Evolutionary conservation across 2,113 vertebrate genomes (phyloP).

Genomic region (Erythrolamprus reginae): DNA sequence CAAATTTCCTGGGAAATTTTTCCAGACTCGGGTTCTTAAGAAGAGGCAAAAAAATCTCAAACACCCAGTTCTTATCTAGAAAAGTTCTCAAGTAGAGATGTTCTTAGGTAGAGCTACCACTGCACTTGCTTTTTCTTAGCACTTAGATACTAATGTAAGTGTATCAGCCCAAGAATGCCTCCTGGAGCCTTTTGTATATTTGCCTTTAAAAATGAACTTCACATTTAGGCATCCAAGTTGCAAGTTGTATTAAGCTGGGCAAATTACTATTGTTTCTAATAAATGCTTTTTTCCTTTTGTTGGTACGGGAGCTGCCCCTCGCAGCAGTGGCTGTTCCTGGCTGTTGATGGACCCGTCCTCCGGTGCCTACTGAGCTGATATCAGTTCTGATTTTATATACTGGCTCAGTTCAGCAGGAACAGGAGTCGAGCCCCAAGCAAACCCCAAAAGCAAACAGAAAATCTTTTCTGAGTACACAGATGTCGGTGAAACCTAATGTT

Average conservation of each 20-base stretch:
- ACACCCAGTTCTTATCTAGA: too few species aligned
- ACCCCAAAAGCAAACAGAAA: conserved; percentile 28
- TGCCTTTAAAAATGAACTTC: neutral
- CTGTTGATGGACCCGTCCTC: conserved; percentile 84
- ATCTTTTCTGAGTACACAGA: conserved; percentile 46
- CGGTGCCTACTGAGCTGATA: conserved; percentile 99
- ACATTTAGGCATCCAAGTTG: neutral
- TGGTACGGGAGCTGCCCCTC: conserved; percentile 28
- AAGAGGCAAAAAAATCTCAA: too few species aligned
- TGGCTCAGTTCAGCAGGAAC: conserved; percentile 99
- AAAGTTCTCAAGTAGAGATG: too few species aligned
- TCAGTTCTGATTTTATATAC: conserved; percentile 94
- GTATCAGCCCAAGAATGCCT: neutral
- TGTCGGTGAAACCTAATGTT: conserved; percentile 28
- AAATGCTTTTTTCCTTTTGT: conserved; percentile 6
- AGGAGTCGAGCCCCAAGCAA: conserved; percentile 92
- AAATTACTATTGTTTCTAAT: conserved; percentile 27
- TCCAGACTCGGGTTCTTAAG: too few species aligned
- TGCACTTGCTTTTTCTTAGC: conserved; percentile 22
- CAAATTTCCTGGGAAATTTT: too few species aligned
- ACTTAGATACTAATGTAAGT: conserved; percentile 3
- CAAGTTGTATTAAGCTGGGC: neutral
- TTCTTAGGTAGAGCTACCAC: too few species aligned
- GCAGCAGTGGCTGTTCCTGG: conserved; percentile 49
- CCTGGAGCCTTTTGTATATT: neutral